Conservation (phyloP, 2,113 vertebrate species). For the Vimba vimba region DNA sequence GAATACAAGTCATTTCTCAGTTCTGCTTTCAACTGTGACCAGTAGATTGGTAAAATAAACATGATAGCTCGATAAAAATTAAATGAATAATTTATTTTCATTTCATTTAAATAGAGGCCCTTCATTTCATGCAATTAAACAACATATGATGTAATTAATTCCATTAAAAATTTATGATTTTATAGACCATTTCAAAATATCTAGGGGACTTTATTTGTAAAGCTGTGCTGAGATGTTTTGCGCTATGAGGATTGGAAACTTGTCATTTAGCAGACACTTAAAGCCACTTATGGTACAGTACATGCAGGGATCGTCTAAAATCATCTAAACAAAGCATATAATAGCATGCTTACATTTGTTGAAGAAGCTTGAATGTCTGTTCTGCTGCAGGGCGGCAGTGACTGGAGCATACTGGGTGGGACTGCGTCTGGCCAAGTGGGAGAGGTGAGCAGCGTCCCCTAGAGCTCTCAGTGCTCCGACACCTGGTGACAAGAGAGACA, state of each 20-base stretch:
- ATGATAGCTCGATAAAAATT: too few species aligned
- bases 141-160: neutral
- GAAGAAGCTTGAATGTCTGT: slow-evolving; percentile 56
- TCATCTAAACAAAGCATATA: neutral
- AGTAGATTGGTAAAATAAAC: too few species aligned
- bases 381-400: slow-evolving; percentile 37
- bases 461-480: slow-evolving; percentile 23
- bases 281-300: neutral
- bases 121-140: neutral
- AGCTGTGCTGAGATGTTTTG: neutral
- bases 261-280: neutral
- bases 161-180: neutral
- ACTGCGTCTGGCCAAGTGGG: slow-evolving; percentile 1
- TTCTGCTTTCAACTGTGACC: too few species aligned
- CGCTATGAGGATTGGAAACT: neutral
- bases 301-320: neutral
- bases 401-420: neutral
- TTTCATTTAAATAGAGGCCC: neutral
- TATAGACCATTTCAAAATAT: neutral
- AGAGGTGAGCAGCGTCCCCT: slow-evolving; percentile 12
- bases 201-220: neutral
- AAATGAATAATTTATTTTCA: neutral
- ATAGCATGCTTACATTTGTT: slow-evolving; percentile 48
- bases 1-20: too few species aligned
- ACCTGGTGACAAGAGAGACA: slow-evolving; percentile 39